Evolutionary conservation across 92 coral and sea anemone species (phyloP).

Genomic region (Phenganax subtilis): DNA sequence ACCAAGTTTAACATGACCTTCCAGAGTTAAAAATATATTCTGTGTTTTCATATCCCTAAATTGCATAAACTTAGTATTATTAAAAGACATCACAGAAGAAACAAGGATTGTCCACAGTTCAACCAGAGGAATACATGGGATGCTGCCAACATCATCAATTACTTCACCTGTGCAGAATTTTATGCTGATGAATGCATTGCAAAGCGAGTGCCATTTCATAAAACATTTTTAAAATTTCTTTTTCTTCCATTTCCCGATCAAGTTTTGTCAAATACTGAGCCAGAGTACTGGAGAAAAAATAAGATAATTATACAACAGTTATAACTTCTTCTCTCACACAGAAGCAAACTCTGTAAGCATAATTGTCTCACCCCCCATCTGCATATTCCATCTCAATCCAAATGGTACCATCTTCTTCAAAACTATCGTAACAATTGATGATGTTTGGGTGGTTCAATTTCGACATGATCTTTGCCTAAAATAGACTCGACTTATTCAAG

Average conservation of each 20-base stretch:
- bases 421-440: conserved; percentile 95
- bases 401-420: conserved; percentile 96
- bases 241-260: conserved; percentile 93
- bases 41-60: conserved; percentile 94
- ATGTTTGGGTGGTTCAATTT: conserved; percentile 96
- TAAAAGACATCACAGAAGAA: neutral
- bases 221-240: conserved; percentile 72
- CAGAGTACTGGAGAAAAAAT: conserved; percentile 60
- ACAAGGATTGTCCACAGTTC: neutral
- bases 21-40: conserved; percentile 89
- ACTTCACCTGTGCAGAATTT: conserved; percentile 80
- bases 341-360: neutral
- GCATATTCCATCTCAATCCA: conserved; percentile 99
- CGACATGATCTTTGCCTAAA: conserved; percentile 84
- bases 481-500: neutral
- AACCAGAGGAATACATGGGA: neutral
- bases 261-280: conserved; percentile 76
- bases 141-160: neutral
- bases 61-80: too few relatives aligned
- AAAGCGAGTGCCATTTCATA: conserved; percentile 93
- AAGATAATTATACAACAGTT: neutral
- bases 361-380: conserved; percentile 82
- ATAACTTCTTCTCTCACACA: neutral
- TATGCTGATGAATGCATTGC: conserved; percentile 83
- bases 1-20: conserved; percentile 90